Percentiles rank a stretch among this genome's conserved stretches.
These are phyloP conservation scores for Acanthisitta chloris DNA, from an alignment of 2,113 vertebrate species.

Conservation along the genomic window DNA sequence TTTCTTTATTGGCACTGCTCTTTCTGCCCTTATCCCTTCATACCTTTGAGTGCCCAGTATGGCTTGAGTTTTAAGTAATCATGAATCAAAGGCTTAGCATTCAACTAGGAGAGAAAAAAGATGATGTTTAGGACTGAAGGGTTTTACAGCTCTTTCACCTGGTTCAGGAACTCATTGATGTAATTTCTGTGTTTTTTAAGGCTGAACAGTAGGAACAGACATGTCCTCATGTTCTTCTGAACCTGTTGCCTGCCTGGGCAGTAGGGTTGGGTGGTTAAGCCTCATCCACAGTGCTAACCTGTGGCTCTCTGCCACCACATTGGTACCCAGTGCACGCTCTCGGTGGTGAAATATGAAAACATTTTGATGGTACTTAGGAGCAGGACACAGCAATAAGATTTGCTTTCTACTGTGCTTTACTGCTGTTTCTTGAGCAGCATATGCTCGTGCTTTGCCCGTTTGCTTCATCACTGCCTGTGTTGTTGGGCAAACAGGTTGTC, in stretches of 20 bases:
- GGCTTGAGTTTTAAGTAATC: neutral
- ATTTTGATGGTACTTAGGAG: slow-evolving; percentile 49
- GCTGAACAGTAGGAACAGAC: neutral
- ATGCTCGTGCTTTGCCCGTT: slow-evolving; percentile 53
- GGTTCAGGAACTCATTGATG: neutral
- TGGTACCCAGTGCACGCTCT: neutral
- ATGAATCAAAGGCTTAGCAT: neutral
- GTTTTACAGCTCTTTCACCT: neutral
- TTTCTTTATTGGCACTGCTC: neutral
- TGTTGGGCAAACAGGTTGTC: slow-evolving; percentile 63
- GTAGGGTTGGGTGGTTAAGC: neutral
- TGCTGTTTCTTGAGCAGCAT: slow-evolving; percentile 59
- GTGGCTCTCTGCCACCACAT: neutral
- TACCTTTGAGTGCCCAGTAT: neutral
- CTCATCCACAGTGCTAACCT: neutral
- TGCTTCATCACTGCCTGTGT: neutral
- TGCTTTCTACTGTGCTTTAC: slow-evolving; percentile 1
- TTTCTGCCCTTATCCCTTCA: neutral
- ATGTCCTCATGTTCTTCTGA: neutral
- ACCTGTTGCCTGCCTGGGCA: neutral
- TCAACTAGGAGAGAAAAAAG: neutral
- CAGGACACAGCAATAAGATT: neutral
- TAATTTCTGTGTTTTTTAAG: neutral
- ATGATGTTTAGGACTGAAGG: neutral
- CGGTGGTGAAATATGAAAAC: neutral